Evolutionary conservation across 2,888 invertebrate genomes (phyloP), one percentile per base, ranked within the genome.

Genomic region (Diarsia mendica): DNA sequence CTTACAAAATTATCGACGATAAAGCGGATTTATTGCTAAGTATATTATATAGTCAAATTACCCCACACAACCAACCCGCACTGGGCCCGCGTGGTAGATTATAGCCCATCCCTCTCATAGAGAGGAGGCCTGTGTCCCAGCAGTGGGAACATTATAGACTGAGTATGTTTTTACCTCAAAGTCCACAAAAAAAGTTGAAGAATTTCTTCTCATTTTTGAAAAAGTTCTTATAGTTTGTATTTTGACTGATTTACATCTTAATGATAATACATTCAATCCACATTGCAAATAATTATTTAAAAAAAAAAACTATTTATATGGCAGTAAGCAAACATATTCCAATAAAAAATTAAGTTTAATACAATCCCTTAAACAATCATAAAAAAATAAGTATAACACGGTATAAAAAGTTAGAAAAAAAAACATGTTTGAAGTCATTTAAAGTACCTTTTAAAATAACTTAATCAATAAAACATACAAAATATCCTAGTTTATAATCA

Each of bases 11-110:
- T 66, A 76, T 9, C 23, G 53, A 70, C 46, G 49, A n/a, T 72
- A 58, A 68, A 80, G 69, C 75, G 68, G 15, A 74, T 60, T 77
- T 82, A 79, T 80, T 76, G 83, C 68, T 78, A 78, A 70, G 46
- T 66, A 39, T 58, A 8, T 60, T 28, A 67, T 79, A 60, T 70
- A 15, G 9, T 74, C 2, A 58, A 11, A 48, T 23, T 48, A 44
- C n/a, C 44, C 44, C n/a, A 13, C 44, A 23, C 15, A n/a, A 15
- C 8, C 15, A n/a, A 15, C 8, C 60, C 28, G 58, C 9, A 9
- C 9, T 58, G 23, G 58, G 28, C 58, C 6, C 8, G n/a, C 63
- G 44, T 63, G n/a, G 44, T 44, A 1, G n/a, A 44, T 44, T n/a
- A n/a, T 8, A n/a, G 39, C n/a, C 44, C 13, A 63, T n/a, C n/a